Percentiles rank a stretch among this genome's conserved stretches.
phyloP scores from a whole-genome alignment of 1,140 invertebrate species.

The Vollenhovia emeryi region DNA sequence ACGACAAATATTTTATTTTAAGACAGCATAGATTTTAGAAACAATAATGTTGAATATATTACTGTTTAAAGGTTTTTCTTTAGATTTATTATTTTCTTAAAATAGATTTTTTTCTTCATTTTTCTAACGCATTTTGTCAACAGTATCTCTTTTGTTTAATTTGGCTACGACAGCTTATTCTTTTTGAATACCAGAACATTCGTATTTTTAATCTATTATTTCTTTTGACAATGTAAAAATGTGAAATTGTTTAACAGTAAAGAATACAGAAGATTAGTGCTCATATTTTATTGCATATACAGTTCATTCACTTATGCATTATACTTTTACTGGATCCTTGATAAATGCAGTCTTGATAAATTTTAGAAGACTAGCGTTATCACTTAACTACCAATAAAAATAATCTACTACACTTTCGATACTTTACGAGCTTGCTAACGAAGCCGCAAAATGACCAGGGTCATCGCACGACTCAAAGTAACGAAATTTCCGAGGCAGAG shows the following conservation, averaged over 20 bases:
- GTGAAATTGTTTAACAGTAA: neutral
- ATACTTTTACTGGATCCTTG: neutral
- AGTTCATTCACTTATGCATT: neutral
- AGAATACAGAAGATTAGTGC: neutral
- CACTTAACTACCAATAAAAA: neutral
- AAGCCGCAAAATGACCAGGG: conserved; percentile 48
- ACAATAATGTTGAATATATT: neutral
- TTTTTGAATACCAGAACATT: neutral
- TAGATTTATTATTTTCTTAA: neutral
- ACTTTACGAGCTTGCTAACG: neutral
- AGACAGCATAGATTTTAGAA: neutral
- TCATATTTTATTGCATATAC: neutral
- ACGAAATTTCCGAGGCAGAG: conserved; percentile 52
- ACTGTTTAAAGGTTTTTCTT: neutral
- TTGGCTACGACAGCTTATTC: neutral
- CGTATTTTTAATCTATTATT: neutral
- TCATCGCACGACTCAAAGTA: conserved; percentile 34
- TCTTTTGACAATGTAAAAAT: conserved; percentile 9
- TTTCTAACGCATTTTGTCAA: neutral
- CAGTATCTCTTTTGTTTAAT: neutral
- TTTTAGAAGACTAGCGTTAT: neutral
- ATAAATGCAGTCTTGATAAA: neutral
- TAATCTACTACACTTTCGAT: neutral
- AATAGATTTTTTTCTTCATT: too few relatives aligned
- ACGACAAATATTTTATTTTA: conserved; percentile 23